Conservation (phyloP, 2,888 invertebrate species). For the Phyllotreta cruciferae region DNA sequence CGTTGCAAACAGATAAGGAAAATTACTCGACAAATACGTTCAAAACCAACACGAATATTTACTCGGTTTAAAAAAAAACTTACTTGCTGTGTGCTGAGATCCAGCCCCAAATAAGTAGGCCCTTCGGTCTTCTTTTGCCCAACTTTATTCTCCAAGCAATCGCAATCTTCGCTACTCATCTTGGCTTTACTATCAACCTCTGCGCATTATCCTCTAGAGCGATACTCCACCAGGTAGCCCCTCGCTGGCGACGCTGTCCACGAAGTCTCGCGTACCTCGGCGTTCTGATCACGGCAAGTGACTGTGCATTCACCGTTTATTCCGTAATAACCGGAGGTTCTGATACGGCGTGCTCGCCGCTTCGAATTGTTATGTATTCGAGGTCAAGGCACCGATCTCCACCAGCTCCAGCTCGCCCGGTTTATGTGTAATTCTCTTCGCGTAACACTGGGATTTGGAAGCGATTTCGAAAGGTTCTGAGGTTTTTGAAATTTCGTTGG, state of each 20-base stretch:
- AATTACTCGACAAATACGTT: neutral
- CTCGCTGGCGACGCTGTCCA: neutral
- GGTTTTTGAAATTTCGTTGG: too few species aligned
- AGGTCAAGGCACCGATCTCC: slow-evolving; percentile 23
- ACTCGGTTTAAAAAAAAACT: slow-evolving; percentile 18
- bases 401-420: neutral
- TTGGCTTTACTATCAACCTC: neutral
- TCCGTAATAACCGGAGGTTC: neutral
- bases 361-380: slow-evolving; percentile 7
- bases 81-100: slow-evolving; percentile 89
- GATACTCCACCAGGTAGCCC: neutral
- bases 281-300: slow-evolving; percentile 17
- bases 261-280: neutral
- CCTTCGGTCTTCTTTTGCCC: neutral
- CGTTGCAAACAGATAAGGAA: neutral
- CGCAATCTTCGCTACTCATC: neutral
- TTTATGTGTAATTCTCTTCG: too few species aligned
- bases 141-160: neutral
- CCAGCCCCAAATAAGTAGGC: slow-evolving; percentile 71
- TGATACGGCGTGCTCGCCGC: neutral
- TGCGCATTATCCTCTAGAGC: neutral
- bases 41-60: neutral
- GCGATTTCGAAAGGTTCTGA: too few species aligned
- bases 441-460: too few species aligned
- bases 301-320: slow-evolving; percentile 12